Percentiles rank a stretch among this genome's conserved stretches.
phyloP scores from a whole-genome alignment of 1,140 invertebrate species.

The Diorhabda carinulata region DNA sequence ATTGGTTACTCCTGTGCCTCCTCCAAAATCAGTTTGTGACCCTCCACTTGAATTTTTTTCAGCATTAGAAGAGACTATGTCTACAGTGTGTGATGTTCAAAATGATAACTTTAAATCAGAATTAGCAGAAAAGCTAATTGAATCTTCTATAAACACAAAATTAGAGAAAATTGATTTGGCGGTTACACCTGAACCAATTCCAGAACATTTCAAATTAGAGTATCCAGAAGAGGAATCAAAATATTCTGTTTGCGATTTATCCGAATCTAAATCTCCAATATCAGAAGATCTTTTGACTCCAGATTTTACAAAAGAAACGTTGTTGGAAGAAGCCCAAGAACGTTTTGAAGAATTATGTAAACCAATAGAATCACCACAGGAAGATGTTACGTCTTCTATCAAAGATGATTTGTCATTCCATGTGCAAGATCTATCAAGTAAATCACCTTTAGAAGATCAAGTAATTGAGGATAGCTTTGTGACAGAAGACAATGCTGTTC shows the following conservation, averaged over 20 bases:
- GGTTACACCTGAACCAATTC: constrained; percentile 15
- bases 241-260: constrained; percentile 13
- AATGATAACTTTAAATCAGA: constrained; percentile 7
- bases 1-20: not conserved
- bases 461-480: constrained; percentile 17
- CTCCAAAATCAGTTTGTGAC: not conserved
- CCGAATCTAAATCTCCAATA: not conserved
- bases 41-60: not conserved
- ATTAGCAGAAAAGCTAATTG: not conserved
- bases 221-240: constrained; percentile 9
- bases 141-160: constrained; percentile 13
- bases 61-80: not conserved
- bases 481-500: constrained; percentile 1
- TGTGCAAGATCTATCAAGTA: not conserved
- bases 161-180: constrained; percentile 20
- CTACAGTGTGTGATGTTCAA: not conserved
- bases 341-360: constrained; percentile 12
- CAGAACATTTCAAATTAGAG: not conserved
- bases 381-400: constrained; percentile 37
- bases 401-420: constrained; percentile 30
- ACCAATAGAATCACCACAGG: constrained; percentile 26
- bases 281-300: not conserved
- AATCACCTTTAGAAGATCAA: constrained; percentile 17
- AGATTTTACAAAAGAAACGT: constrained; percentile 8
- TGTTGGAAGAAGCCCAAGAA: constrained; percentile 15